phyloP scores from a whole-genome alignment of 2,888 invertebrate species.

The Pachycephus smyrnensis region DNA sequence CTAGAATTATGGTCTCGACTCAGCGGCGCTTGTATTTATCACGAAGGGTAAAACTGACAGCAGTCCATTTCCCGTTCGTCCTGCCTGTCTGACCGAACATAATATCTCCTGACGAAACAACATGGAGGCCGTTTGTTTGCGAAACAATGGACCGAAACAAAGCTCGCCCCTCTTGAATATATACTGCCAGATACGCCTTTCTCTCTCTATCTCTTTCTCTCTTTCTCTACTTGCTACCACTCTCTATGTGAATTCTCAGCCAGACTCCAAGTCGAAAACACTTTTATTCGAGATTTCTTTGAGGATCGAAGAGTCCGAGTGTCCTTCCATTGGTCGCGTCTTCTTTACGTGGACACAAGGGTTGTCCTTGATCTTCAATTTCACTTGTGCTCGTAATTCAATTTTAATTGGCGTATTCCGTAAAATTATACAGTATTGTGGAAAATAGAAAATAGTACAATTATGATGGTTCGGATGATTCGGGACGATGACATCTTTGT shows the following conservation, averaged over 20 bases:
- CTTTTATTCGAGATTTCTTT: slow-evolving; percentile 11
- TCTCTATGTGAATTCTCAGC: slow-evolving; percentile 2
- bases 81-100: slow-evolving; percentile 60
- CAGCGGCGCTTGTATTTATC: slow-evolving; percentile 53
- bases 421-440: not conserved
- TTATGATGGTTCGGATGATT: not conserved
- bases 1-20: not conserved
- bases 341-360: not conserved
- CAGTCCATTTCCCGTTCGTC: slow-evolving; percentile 65
- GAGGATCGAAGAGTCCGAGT: not conserved
- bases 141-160: slow-evolving; percentile 66
- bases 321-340: not conserved
- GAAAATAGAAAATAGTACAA: not conserved
- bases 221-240: slow-evolving; percentile 23
- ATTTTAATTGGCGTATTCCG: not conserved
- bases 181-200: not conserved
- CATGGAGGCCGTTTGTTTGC: slow-evolving; percentile 65
- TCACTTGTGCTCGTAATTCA: not conserved
- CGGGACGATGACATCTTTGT: not conserved
- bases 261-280: not conserved
- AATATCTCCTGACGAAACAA: slow-evolving; percentile 64
- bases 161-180: slow-evolving; percentile 52
- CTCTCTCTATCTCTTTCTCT: slow-evolving; percentile 10
- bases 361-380: not conserved
- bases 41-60: slow-evolving; percentile 65